These are phyloP conservation scores for Spodoptera litura DNA, from an alignment of 1,140 invertebrate genomes.

Conservation along the genomic window DNA sequence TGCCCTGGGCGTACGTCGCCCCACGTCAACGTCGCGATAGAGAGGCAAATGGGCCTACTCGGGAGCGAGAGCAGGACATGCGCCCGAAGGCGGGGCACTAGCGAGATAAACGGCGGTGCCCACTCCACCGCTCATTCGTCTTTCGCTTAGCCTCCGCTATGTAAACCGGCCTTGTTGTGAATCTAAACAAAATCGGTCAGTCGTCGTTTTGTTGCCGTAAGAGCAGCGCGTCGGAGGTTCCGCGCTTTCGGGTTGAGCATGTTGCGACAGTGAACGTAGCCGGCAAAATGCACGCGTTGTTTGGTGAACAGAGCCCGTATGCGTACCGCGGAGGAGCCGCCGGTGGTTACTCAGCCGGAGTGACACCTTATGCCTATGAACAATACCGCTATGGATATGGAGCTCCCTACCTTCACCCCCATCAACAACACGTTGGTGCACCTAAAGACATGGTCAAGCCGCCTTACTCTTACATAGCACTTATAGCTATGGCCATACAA, in stretches of 20 bases:
- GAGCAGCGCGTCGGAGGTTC: slow-evolving; percentile 75
- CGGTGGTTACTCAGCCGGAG: slow-evolving; percentile 83
- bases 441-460: slow-evolving; percentile 97
- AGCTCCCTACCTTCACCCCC: slow-evolving; percentile 87
- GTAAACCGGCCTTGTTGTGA: slow-evolving; percentile 85
- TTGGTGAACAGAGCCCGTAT: slow-evolving; percentile 94
- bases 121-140: slow-evolving; percentile 79
- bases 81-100: slow-evolving; percentile 62
- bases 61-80: slow-evolving; percentile 52
- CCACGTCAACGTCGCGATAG: slow-evolving; percentile 37
- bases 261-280: slow-evolving; percentile 75
- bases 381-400: slow-evolving; percentile 92
- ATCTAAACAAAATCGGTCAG: slow-evolving; percentile 86
- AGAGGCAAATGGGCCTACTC: not conserved
- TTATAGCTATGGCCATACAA: slow-evolving; percentile 99
- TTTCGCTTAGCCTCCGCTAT: slow-evolving; percentile 83
- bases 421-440: slow-evolving; percentile 90
- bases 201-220: slow-evolving; percentile 81
- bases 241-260: slow-evolving; percentile 72
- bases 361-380: slow-evolving; percentile 89
- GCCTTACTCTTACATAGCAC: slow-evolving; percentile 98
- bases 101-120: slow-evolving; percentile 60
- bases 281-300: slow-evolving; percentile 93
- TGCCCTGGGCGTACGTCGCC: slow-evolving; percentile 59
- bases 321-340: slow-evolving; percentile 82